Conservation (phyloP, 2,888 invertebrate species). For the Aphidius colemani region DNA sequence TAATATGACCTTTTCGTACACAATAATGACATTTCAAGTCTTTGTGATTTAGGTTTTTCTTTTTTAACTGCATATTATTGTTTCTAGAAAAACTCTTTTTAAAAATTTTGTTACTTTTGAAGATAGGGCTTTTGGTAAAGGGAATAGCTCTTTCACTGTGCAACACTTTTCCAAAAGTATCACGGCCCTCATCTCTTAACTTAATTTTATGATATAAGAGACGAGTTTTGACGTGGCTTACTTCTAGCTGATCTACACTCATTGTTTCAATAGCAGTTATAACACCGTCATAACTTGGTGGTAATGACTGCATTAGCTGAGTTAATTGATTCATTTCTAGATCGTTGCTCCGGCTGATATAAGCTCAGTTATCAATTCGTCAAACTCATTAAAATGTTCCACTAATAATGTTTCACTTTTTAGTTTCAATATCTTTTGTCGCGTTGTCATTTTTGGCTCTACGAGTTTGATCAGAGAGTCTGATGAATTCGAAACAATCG, state of each 20-base stretch:
- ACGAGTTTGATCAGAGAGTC: background rate
- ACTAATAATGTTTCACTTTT: background rate
- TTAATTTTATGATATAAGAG: background rate
- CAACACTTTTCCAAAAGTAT: background rate
- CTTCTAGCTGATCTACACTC: background rate
- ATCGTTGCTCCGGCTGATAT: background rate
- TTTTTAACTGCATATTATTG: too few relatives aligned
- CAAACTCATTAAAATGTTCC: background rate
- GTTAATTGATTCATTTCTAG: background rate
- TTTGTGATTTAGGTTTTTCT: too few relatives aligned
- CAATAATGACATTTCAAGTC: too few relatives aligned
- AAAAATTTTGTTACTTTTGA: too few relatives aligned
- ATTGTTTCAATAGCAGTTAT: background rate
- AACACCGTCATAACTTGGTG: background rate
- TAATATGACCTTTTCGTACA: too few relatives aligned
- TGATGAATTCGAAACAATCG: background rate
- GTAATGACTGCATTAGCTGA: background rate
- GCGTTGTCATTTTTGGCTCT: background rate
- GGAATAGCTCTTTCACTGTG: background rate
- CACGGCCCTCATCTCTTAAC: background rate
- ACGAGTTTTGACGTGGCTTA: background rate
- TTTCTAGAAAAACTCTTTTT: too few relatives aligned
- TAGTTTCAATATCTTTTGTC: background rate
- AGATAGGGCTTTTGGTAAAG: too few relatives aligned
- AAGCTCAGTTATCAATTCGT: background rate